Conservation (phyloP, 2,797 vertebrate species). For the Acanthurus leucopareius region DNA sequence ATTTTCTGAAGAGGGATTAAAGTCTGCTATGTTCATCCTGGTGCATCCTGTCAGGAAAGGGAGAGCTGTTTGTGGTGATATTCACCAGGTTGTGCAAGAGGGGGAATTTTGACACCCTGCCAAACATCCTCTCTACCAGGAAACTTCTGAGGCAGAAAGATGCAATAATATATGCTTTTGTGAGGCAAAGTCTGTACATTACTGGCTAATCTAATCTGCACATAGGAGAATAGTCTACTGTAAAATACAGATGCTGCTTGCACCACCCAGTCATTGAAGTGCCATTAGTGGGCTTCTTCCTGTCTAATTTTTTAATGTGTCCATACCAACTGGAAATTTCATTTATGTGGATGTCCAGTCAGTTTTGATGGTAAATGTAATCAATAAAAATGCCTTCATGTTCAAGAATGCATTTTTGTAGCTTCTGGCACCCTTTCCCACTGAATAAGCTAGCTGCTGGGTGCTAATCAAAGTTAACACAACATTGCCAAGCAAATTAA, state of each 20-base stretch:
- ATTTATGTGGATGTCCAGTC: too few species aligned
- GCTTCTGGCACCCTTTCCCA: too few species aligned
- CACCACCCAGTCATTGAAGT: constrained; percentile 11
- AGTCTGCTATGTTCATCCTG: constrained; percentile 35
- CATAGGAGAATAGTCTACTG: constrained; percentile 28
- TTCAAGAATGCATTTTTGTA: too few species aligned
- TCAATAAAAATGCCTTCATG: too few species aligned
- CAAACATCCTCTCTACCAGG: constrained; percentile 32
- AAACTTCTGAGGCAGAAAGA: constrained; percentile 41
- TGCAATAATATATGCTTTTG: constrained; percentile 35
- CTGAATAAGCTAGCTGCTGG: too few species aligned
- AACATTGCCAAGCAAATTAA: too few species aligned
- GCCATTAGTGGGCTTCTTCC: constrained; percentile 17
- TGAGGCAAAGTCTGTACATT: constrained; percentile 36
- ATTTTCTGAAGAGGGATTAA: constrained; percentile 44
- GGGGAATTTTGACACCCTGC: constrained; percentile 38
- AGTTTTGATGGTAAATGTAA: too few species aligned
- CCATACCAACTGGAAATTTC: too few species aligned
- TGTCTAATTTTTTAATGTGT: too few species aligned
- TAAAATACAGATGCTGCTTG: constrained; percentile 31
- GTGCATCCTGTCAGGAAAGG: constrained; percentile 28
- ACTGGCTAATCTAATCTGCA: constrained; percentile 58
- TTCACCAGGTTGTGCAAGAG: constrained; percentile 32
- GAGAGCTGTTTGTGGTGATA: constrained; percentile 30
- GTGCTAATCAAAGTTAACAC: too few species aligned